phyloP scores from a whole-genome alignment of 2,888 invertebrate species.

The Idaea biselata region DNA sequence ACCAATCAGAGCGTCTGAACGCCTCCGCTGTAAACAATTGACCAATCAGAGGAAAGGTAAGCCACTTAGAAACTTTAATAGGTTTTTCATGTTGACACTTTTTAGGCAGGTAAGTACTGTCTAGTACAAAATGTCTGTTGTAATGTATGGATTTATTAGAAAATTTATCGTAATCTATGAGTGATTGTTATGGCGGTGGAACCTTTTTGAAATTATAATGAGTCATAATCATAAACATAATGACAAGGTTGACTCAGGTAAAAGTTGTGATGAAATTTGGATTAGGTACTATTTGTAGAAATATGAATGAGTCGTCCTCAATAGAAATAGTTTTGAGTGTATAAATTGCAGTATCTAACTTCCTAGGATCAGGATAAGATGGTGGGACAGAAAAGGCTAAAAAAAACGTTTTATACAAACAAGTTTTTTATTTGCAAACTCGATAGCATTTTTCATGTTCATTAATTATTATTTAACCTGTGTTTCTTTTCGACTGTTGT shows the following conservation, averaged over 20 bases:
- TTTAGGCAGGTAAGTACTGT: conserved; percentile 25
- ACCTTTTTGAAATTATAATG: conserved; percentile 13
- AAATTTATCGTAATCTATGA: conserved; percentile 31
- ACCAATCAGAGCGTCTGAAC: conserved; percentile 59
- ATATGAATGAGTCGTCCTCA: not conserved
- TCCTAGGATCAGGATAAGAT: too few relatives aligned
- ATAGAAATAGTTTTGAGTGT: not conserved
- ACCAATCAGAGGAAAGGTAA: conserved; percentile 63
- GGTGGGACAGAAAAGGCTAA: too few relatives aligned
- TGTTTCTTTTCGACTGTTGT: too few relatives aligned
- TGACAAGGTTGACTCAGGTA: too few relatives aligned
- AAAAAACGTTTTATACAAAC: too few relatives aligned
- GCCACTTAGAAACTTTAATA: conserved; percentile 73
- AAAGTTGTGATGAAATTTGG: not conserved
- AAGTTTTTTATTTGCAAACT: too few relatives aligned
- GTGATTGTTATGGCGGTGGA: conserved; percentile 11
- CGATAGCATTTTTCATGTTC: too few relatives aligned
- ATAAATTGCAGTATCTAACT: not conserved
- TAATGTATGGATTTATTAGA: not conserved
- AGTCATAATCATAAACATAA: not conserved
- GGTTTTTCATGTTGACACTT: conserved; percentile 67
- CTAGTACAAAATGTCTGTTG: not conserved
- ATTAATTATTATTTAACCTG: too few relatives aligned
- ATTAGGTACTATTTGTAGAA: not conserved
- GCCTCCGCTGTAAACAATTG: conserved; percentile 51